A percentile compares a stretch with the other conserved stretches of the same genome.
These are phyloP conservation scores for Strigamia maritima DNA, from an alignment of 2,888 invertebrate genomes.

Conservation along the genomic window DNA sequence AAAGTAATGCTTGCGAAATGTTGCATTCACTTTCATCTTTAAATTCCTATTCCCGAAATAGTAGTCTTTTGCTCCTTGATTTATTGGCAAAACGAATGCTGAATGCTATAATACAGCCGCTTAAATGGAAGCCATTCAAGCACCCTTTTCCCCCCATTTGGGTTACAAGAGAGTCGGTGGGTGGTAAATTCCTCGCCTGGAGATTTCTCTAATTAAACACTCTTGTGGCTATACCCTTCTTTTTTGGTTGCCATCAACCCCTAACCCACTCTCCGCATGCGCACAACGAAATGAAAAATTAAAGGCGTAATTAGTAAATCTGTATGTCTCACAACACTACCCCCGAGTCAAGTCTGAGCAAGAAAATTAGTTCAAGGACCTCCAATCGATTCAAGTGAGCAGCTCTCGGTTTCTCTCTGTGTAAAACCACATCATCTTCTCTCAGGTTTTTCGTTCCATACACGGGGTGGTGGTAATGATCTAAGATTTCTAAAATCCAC, in stretches of 20 bases:
- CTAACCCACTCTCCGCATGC: neutral
- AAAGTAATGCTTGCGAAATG: neutral
- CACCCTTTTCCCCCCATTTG: conserved; percentile 6
- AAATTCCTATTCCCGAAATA: conserved; percentile 30
- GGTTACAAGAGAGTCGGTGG: conserved; percentile 11
- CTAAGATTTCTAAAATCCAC: conserved; percentile 4
- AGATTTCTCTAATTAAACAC: conserved; percentile 28
- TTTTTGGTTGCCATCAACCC: neutral
- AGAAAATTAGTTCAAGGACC: neutral
- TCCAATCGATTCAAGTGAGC: neutral
- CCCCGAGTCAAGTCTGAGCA: neutral
- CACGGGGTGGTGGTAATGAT: conserved; percentile 20
- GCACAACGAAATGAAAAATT: conserved; percentile 24
- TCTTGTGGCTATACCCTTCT: neutral
- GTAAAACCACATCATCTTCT: conserved; percentile 21
- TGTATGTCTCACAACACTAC: conserved; percentile 7
- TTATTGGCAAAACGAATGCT: conserved; percentile 32
- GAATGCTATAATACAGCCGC: conserved; percentile 28
- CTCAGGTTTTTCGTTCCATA: neutral
- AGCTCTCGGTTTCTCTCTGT: neutral
- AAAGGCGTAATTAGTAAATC: conserved; percentile 28
- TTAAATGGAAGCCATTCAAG: conserved; percentile 15
- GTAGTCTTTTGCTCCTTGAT: conserved; percentile 26
- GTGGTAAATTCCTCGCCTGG: conserved; percentile 22
- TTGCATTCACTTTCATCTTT: conserved; percentile 21